phyloP scores from a whole-genome alignment of 2,113 vertebrate genomes.

The Rhipidura dahli region DNA sequence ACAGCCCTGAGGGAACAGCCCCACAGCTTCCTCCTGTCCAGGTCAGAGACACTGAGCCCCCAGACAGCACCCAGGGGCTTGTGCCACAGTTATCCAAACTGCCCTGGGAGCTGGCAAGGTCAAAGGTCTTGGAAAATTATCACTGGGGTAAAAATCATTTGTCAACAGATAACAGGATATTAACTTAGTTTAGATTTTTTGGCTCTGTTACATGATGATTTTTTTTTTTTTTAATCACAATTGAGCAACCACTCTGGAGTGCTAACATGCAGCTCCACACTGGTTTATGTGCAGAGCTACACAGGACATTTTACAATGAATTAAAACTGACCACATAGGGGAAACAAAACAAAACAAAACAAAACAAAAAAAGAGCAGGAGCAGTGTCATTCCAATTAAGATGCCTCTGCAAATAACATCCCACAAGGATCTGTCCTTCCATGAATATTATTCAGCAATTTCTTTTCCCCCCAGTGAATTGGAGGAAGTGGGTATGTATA shows the following conservation, averaged over 20 bases:
- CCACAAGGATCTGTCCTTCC: neutral
- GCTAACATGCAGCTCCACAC: neutral
- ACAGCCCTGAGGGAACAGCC: neutral
- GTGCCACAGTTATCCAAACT: neutral
- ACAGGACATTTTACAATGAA: neutral
- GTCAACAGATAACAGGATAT: neutral
- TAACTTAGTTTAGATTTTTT: neutral
- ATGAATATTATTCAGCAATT: neutral
- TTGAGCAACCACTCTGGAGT: neutral
- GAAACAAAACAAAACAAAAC: accelerated
- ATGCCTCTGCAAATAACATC: neutral
- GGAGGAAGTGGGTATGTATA: neutral
- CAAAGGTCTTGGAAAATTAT: neutral
- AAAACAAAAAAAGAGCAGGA: neutral
- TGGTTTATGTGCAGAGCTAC: neutral
- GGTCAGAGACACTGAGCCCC: neutral
- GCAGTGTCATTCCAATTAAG: neutral
- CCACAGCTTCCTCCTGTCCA: neutral
- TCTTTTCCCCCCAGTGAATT: neutral
- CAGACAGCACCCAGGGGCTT: neutral
- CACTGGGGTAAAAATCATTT: neutral
- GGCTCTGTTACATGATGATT: neutral
- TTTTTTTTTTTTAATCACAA: neutral
- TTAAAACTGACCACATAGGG: neutral
- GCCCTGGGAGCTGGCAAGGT: neutral